These are phyloP conservation scores for Leontopithecus rosalia DNA, from an alignment of 2,797 vertebrate genomes.

Conservation along the genomic window DNA sequence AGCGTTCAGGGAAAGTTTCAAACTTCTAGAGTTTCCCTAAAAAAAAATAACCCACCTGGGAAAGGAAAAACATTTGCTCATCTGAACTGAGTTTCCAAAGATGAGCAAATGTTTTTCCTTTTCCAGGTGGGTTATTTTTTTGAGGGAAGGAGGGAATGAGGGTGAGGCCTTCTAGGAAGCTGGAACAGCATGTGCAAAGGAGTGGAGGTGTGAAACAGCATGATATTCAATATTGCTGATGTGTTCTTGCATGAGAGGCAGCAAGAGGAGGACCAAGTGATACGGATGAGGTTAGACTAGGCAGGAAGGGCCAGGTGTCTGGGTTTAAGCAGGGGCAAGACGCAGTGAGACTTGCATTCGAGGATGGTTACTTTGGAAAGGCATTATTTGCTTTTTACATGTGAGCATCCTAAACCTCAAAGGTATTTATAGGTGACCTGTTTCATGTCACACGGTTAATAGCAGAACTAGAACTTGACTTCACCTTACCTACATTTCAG, in stretches of 20 bases:
- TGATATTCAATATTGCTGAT: background rate
- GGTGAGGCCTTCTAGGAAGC: background rate
- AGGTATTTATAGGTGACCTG: background rate
- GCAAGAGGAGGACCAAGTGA: no score
- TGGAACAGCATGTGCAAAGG: background rate
- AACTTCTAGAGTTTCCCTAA: no score
- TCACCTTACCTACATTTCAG: background rate
- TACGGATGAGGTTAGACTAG: background rate
- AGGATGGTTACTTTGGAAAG: background rate
- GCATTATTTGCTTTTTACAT: background rate
- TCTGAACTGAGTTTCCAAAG: background rate
- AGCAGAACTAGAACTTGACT: background rate
- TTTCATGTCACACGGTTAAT: background rate
- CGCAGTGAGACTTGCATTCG: background rate
- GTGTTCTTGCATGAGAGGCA: background rate
- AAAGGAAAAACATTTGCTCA: background rate
- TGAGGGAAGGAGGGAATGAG: background rate
- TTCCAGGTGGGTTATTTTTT: background rate
- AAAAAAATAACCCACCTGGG: background rate
- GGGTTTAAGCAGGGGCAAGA: background rate
- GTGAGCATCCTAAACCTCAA: background rate
- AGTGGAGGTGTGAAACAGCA: no score
- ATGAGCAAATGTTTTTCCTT: background rate
- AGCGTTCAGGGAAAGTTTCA: background rate
- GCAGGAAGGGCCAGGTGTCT: background rate